Conservation (phyloP, 1,140 invertebrate species). For the Trigoniulus corallinus region DNA sequence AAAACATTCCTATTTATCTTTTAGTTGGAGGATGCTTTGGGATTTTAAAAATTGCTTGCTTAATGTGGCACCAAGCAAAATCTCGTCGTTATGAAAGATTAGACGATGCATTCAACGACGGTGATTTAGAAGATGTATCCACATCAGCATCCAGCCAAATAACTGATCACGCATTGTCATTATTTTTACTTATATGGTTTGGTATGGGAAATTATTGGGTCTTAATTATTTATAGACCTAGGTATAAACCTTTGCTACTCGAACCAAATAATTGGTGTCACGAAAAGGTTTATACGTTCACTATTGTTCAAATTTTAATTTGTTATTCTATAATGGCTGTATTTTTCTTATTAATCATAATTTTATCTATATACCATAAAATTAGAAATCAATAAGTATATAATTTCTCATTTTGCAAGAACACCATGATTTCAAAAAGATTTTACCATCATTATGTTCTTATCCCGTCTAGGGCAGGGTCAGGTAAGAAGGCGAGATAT, state of each 20-base stretch:
- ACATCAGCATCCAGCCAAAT: conserved; percentile 22
- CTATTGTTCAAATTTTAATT: conserved; percentile 49
- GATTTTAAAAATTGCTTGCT: conserved; percentile 46
- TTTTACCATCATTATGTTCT: no score
- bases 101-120: conserved; percentile 29
- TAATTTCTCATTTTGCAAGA: no score
- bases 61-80: conserved; percentile 47
- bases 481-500: no score
- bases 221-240: conserved; percentile 53
- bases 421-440: no score
- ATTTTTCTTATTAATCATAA: conserved; percentile 30
- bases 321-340: conserved; percentile 42
- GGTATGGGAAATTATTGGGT: conserved; percentile 61
- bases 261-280: conserved; percentile 58
- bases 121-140: conserved; percentile 19
- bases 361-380: no score
- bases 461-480: no score
- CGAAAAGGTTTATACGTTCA: conserved; percentile 55
- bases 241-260: conserved; percentile 44
- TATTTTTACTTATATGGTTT: conserved; percentile 58
- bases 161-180: conserved; percentile 38
- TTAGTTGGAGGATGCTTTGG: conserved; percentile 59
- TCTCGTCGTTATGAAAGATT: conserved; percentile 34
- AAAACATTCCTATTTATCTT: conserved; percentile 62
- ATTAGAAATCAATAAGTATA: no score